Evolutionary conservation across 2,888 invertebrate species (phyloP).

Genomic region (Lordiphosa fenestrarum): DNA sequence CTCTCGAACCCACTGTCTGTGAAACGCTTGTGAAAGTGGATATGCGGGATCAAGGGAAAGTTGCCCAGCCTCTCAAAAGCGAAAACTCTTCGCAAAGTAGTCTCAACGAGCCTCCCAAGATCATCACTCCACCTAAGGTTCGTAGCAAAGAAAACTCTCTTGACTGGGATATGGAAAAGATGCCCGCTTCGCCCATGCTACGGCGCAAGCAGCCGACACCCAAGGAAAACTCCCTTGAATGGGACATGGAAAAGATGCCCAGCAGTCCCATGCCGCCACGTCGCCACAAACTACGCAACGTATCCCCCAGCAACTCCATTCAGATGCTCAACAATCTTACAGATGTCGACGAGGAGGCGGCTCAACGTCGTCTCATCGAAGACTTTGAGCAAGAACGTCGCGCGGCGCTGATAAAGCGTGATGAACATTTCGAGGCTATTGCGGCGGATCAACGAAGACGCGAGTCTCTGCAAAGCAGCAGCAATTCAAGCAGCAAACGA

Average conservation of each 20-base stretch:
- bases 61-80: conserved; percentile 33
- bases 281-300: conserved; percentile 34
- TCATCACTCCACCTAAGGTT: conserved; percentile 37
- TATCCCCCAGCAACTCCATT: conserved; percentile 58
- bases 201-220: conserved; percentile 44
- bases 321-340: conserved; percentile 63
- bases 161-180: conserved; percentile 68
- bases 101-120: conserved; percentile 35
- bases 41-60: neutral
- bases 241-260: conserved; percentile 76
- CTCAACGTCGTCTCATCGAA: conserved; percentile 68
- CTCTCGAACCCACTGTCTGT: too few relatives aligned
- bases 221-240: conserved; percentile 64
- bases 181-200: conserved; percentile 72
- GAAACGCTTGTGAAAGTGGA: conserved; percentile 43
- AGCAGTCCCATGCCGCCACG: conserved; percentile 72
- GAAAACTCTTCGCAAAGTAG: conserved; percentile 48
- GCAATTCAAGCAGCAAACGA: conserved; percentile 54
- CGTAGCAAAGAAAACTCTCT: conserved; percentile 58
- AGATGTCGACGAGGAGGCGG: conserved; percentile 42
- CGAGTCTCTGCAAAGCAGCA: conserved; percentile 50
- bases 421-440: conserved; percentile 69
- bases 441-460: conserved; percentile 50
- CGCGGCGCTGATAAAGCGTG: conserved; percentile 75
- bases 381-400: conserved; percentile 77